Evolutionary conservation across 2,113 vertebrate genomes (phyloP), one percentile per base, ranked within the genome.

Genomic region (Hirundichthys speculiger): DNA sequence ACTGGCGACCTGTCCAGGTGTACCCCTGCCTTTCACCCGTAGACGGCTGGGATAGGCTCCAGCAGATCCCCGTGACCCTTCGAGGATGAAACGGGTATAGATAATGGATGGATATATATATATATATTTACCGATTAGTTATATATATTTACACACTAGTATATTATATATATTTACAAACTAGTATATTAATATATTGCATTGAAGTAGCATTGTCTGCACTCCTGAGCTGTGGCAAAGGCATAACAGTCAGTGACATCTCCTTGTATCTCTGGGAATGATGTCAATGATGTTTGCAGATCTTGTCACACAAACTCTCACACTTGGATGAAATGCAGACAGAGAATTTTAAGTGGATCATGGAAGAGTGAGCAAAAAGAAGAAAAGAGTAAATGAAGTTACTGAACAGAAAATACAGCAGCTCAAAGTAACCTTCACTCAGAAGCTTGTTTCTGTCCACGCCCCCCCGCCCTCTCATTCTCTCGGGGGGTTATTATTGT

Each of bases 401-500:
- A 4, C 24, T 38, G 39, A 64, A 53, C n/a, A 60, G 48, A 64
- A 50, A 56, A 46, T 25, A 13, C 63, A 60, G 55, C 41, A 41
- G 63, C 41, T 60, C 43, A 69, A 24, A 65, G 51, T 34, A 15
- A 42, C 72, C 69, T 40, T 77, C 62, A 56, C 52, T 70, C 65
- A 69, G 51, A 55, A 50, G 21, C 52, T 68, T 10, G 41, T 49
- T 22, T 61, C 19, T 42, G 6, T 4, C 24, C 30, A 21, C 22
- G 42, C 67, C 61, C 56, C 61, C 55, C 40, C 14, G 19, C 14
- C 18, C 45, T 41, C 46, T 40, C 21, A 50, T 82, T 83, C 70
- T 87, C 70, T 73, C 27, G 22, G 62, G 81, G 86, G 83, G 73
- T 82, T 87, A 86, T 86, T 89, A 89, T 86, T 85, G 85, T 82